These are phyloP conservation scores for Scaptomyza tumidula DNA, from an alignment of 2,888 invertebrate species.

Conservation along the genomic window DNA sequence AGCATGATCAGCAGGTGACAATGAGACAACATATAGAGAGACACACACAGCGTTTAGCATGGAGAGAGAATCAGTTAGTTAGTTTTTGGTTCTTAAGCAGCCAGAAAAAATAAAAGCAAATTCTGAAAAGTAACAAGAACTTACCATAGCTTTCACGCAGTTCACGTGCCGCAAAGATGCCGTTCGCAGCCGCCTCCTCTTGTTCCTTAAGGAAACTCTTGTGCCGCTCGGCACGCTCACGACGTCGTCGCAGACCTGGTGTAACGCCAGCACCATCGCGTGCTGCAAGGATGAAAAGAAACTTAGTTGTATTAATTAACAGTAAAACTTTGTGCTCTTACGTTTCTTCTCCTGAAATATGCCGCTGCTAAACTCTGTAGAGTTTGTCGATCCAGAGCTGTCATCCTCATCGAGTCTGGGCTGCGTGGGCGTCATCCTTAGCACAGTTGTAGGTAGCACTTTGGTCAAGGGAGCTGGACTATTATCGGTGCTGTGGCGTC, in stretches of 20 bases:
- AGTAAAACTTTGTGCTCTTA: conserved; percentile 34
- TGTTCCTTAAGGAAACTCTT: conserved; percentile 93
- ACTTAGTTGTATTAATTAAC: neutral
- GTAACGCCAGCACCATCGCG: conserved; percentile 88
- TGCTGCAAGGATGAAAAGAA: conserved; percentile 29
- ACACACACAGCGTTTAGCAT: conserved; percentile 63
- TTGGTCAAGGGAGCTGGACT: conserved; percentile 85
- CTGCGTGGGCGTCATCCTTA: conserved; percentile 80
- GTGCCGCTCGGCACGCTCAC: conserved; percentile 93
- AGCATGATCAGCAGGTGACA: conserved; percentile 68
- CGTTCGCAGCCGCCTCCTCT: conserved; percentile 87
- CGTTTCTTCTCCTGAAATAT: conserved; percentile 82
- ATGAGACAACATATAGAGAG: conserved; percentile 46
- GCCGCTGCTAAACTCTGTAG: conserved; percentile 82
- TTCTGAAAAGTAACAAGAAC: conserved; percentile 24
- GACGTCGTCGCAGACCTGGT: conserved; percentile 91
- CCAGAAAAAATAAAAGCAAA: conserved; percentile 17
- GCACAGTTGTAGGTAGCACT: conserved; percentile 75
- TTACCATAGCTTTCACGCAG: conserved; percentile 82
- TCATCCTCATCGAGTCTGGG: conserved; percentile 83
- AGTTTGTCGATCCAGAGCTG: conserved; percentile 86
- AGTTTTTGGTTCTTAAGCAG: conserved; percentile 56
- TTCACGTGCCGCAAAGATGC: conserved; percentile 76
- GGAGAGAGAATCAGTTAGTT: conserved; percentile 67
- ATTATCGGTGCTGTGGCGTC: conserved; percentile 90